These are phyloP conservation scores for Aethes cnicana DNA, from an alignment of 2,888 invertebrate species.

Conservation along the genomic window DNA sequence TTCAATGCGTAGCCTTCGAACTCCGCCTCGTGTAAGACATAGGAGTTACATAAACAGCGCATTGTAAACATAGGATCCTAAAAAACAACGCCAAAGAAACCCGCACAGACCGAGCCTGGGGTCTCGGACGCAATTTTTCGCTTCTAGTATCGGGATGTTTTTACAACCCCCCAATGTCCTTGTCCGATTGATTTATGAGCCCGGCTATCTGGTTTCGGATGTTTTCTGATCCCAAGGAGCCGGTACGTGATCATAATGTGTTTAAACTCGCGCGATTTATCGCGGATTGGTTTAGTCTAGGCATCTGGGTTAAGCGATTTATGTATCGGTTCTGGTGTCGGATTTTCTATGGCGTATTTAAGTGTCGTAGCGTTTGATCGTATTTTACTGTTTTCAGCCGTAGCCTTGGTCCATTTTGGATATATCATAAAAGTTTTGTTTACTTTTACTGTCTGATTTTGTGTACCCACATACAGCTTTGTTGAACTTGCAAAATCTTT, in stretches of 20 bases:
- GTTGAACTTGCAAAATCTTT: no score
- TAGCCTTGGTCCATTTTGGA: no score
- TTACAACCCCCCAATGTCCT: conserved; percentile 47
- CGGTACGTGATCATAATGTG: conserved; percentile 29
- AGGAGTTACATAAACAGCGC: no score
- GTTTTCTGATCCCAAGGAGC: conserved; percentile 34
- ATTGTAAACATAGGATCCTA: no score
- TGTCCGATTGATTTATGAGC: conserved; percentile 59
- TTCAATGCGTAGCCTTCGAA: no score
- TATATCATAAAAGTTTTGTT: no score
- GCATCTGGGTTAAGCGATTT: neutral
- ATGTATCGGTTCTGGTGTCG: no score
- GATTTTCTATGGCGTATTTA: neutral
- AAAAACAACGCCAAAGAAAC: conserved; percentile 22
- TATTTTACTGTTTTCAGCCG: no score
- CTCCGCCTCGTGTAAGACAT: no score
- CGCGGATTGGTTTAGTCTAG: conserved; percentile 5
- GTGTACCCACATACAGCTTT: no score
- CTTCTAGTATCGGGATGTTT: conserved; percentile 45
- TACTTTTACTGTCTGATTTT: no score
- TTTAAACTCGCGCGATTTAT: conserved; percentile 21
- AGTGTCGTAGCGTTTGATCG: neutral
- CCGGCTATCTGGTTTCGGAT: conserved; percentile 57
- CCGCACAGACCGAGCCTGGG: neutral
- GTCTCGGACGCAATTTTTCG: conserved; percentile 50